Evolutionary conservation across 2,888 invertebrate genomes (phyloP).

Genomic region (Yponomeuta plumbellus): DNA sequence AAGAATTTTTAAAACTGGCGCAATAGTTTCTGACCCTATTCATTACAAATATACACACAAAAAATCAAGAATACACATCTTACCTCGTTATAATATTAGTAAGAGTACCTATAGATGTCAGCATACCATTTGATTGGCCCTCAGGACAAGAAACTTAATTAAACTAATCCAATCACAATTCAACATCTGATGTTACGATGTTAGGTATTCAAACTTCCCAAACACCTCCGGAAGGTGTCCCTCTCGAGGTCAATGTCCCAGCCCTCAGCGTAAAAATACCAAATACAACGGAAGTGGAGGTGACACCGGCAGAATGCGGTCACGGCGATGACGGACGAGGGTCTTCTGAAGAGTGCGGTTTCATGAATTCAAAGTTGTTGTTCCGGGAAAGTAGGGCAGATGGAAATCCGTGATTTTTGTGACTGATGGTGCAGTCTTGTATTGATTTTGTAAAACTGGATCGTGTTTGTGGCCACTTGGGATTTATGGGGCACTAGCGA

Average conservation of each 20-base stretch:
- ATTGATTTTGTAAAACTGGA: no score
- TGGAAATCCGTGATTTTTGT: not conserved
- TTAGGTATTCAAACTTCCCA: not conserved
- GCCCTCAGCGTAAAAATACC: slow-evolving; percentile 13
- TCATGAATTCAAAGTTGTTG: slow-evolving; percentile 4
- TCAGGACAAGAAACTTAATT: no score
- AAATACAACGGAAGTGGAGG: slow-evolving; percentile 3
- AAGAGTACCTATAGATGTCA: no score
- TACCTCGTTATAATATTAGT: no score
- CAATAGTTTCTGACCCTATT: no score
- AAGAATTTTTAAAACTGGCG: no score
- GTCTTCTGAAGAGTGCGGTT: not conserved
- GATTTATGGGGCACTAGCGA: not conserved
- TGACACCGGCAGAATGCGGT: slow-evolving; percentile 19
- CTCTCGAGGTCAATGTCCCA: slow-evolving; percentile 24
- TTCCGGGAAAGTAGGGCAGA: slow-evolving; percentile 10
- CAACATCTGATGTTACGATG: not conserved
- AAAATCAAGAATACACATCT: no score
- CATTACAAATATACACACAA: no score
- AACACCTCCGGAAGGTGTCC: slow-evolving; percentile 4
- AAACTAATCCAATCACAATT: no score
- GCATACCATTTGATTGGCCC: no score
- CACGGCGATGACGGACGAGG: slow-evolving; percentile 18
- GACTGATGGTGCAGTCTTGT: no score
- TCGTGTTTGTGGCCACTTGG: not conserved